Evolutionary conservation across 2,113 vertebrate genomes (phyloP), one percentile per base, ranked within the genome.

Genomic region (Dasypus novemcinctus): DNA sequence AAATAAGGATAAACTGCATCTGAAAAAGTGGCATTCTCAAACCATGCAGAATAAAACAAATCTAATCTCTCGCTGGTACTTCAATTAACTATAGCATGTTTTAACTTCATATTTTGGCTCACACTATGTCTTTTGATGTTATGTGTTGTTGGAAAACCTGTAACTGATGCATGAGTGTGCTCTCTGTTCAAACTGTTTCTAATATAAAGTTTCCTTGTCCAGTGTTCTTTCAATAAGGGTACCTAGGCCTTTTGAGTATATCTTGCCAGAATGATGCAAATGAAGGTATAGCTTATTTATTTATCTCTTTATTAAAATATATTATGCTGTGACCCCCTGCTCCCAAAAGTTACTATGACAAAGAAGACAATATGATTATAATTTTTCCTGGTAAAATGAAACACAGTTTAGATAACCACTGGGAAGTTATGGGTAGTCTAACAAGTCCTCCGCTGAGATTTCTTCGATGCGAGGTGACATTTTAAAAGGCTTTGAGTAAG

Each of bases 211-310:
- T 97, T 98, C 97, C 97, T 95, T 98, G 97, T 98, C 98, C 98
- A 98, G 98, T 98, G 98, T 98, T 98, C 98, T 98, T 99, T 98
- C 98, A 99, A 98, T 99, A 98, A 98, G 97, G 98, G 98, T 98
- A 98, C 98, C 98, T 96, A 88, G 79, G 54, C 63, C 93, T 72
- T 98, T 95, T 87, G 46, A 92, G 41, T 10, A 71, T 82, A 80
- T 96, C 86, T 97, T 97, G 92, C 96, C 82, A 90, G 98, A 98
- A 98, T 98, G 98, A 98, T 98, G 98, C 98, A 94, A 95, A 82
- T 97, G 36, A 96, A 93, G 43, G 43, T 68, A 38, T 71, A 23
- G 25, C 15, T 59, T 81, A 29, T 38, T 54, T 33, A 87, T 61
- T 78, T 91, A 29, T 43, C 63, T 66, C 36, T 85, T 81, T 89